These are phyloP conservation scores for Leptestheria dahalacensis DNA, from an alignment of 1,140 invertebrate species.

Conservation along the genomic window DNA sequence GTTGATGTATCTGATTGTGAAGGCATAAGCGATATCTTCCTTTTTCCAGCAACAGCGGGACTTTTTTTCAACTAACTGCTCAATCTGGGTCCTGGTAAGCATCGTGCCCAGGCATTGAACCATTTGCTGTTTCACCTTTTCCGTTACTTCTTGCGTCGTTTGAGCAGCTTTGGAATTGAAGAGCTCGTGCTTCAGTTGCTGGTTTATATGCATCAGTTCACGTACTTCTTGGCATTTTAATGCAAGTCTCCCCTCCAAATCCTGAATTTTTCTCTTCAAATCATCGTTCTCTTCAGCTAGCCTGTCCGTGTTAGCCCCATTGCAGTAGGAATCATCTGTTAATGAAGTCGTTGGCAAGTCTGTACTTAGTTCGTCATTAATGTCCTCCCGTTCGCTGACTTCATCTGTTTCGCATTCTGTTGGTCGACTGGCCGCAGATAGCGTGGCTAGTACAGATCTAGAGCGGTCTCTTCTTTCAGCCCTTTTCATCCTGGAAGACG, in stretches of 20 bases:
- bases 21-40: background rate
- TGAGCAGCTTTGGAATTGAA: background rate
- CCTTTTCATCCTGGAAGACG: background rate
- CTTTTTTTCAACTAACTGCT: background rate
- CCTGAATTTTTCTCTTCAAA: background rate
- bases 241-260: background rate
- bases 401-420: too few species aligned
- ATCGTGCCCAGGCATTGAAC: background rate
- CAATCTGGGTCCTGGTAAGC: background rate
- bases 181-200: background rate
- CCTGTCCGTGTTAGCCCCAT: background rate
- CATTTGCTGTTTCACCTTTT: background rate
- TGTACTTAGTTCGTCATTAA: background rate
- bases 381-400: too few species aligned
- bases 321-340: background rate
- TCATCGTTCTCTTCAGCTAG: background rate
- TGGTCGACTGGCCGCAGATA: too few species aligned
- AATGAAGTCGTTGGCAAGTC: background rate
- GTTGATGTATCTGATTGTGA: background rate
- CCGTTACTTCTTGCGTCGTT: background rate
- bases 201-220: background rate
- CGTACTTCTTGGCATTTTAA: background rate
- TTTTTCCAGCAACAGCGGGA: background rate
- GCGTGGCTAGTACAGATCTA: too few species aligned
- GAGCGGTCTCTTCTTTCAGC: background rate